Percentiles rank a stretch among this genome's conserved stretches.
Conservation (phyloP, 2,797 vertebrate species). For the Acrossocheilus fasciatus region DNA sequence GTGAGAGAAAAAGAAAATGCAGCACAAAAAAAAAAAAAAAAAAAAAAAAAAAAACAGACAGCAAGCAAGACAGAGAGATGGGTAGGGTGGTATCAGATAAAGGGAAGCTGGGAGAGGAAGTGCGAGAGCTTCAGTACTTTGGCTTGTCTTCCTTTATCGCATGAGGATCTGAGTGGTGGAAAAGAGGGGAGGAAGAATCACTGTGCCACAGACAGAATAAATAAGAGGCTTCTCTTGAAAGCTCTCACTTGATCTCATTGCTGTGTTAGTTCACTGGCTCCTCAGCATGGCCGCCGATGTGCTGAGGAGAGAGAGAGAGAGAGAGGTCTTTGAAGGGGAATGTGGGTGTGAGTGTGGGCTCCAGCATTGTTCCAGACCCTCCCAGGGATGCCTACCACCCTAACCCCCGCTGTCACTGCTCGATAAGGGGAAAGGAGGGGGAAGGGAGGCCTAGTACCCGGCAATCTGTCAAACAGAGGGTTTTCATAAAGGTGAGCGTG, state of each 20-base stretch:
- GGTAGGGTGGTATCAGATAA: slow-evolving; percentile 46
- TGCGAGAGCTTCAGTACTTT: slow-evolving; percentile 59
- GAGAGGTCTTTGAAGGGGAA: slow-evolving; percentile 59
- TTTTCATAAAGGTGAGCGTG: slow-evolving; percentile 64
- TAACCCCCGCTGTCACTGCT: slow-evolving; percentile 63
- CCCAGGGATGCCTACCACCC: slow-evolving; percentile 66
- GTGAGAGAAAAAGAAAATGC: slow-evolving; percentile 58
- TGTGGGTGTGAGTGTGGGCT: slow-evolving; percentile 51
- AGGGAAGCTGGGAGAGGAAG: slow-evolving; percentile 47
- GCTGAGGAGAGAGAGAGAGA: slow-evolving; percentile 45
- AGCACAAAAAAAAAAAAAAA: no score
- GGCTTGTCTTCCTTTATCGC: slow-evolving; percentile 64
- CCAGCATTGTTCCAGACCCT: slow-evolving; percentile 67
- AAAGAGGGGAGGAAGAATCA: slow-evolving; percentile 57
- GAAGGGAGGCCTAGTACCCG: slow-evolving; percentile 56
- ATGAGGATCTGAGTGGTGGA: slow-evolving; percentile 63
- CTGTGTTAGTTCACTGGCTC: slow-evolving; percentile 65
- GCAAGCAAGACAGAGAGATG: slow-evolving; percentile 36
- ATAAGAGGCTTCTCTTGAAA: slow-evolving; percentile 66
- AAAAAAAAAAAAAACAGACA: slow-evolving; percentile 9
- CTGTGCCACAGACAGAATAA: slow-evolving; percentile 64
- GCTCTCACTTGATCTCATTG: slow-evolving; percentile 63
- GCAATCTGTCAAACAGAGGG: slow-evolving; percentile 65
- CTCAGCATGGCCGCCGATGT: slow-evolving; percentile 54
- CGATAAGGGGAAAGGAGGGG: slow-evolving; percentile 71